phyloP scores from a whole-genome alignment of 2,888 invertebrate species.

The Pterostichus niger region DNA sequence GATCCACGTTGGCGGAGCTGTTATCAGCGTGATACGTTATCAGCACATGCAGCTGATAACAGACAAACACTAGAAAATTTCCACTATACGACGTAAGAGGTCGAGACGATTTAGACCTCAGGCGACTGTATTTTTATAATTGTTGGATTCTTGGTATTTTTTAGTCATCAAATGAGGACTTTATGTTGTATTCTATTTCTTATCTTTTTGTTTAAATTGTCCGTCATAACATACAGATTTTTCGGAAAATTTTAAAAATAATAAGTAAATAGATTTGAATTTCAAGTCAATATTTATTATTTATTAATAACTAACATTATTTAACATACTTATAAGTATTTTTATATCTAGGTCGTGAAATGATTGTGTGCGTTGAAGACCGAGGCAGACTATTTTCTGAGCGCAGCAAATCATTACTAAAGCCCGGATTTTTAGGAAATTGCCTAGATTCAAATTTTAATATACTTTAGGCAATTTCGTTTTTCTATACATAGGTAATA shows the following conservation, averaged over 20 bases:
- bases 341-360: too few relatives aligned
- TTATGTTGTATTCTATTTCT: conserved; percentile 15
- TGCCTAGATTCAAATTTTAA: too few relatives aligned
- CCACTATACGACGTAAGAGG: conserved; percentile 32
- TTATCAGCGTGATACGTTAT: conserved; percentile 40
- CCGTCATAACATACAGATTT: conserved; percentile 12
- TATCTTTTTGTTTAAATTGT: background rate
- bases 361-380: too few relatives aligned
- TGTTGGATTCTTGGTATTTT: background rate
- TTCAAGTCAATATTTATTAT: too few relatives aligned
- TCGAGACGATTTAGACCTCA: background rate
- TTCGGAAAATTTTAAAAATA: conserved; percentile 35
- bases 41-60: conserved; percentile 31
- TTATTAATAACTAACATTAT: too few relatives aligned
- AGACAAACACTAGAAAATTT: conserved; percentile 37
- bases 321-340: too few relatives aligned
- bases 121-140: conserved; percentile 10
- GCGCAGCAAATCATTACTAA: too few relatives aligned
- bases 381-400: too few relatives aligned
- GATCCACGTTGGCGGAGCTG: conserved; percentile 20
- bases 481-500: too few relatives aligned
- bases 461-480: too few relatives aligned
- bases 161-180: conserved; percentile 1
- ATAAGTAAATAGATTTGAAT: too few relatives aligned
- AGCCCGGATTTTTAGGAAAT: too few relatives aligned